Percentiles rank a stretch among this genome's conserved stretches.
Conservation (phyloP, 2,797 vertebrate species). For the Peromyscus attwateri region DNA sequence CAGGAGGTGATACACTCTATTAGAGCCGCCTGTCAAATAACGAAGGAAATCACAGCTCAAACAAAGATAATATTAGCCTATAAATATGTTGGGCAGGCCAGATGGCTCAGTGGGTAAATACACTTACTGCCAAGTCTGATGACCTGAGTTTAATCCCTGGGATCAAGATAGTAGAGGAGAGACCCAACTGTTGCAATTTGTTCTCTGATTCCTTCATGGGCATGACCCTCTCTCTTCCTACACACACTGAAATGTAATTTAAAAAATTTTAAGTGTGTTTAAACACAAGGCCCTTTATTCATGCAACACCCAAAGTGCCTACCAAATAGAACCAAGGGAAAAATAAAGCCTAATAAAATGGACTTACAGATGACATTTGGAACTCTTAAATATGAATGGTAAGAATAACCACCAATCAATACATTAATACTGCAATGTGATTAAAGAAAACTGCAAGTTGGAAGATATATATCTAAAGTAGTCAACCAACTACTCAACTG, state of each 20-base stretch:
- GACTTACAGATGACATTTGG: not conserved
- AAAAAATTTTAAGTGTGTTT: not conserved
- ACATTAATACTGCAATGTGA: not conserved
- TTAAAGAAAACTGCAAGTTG: not conserved
- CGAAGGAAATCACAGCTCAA: not conserved
- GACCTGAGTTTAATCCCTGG: not conserved
- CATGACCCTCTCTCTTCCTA: rapidly evolving
- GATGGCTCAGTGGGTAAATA: not conserved
- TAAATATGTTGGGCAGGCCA: not conserved
- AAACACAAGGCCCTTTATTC: not conserved
- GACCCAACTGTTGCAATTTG: not conserved
- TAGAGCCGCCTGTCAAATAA: not conserved
- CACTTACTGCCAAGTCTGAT: not conserved
- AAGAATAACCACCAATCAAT: constrained; percentile 34
- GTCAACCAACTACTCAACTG: not conserved
- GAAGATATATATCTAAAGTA: constrained; percentile 14
- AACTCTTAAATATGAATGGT: not conserved
- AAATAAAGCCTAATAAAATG: constrained; percentile 19
- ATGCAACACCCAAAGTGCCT: not conserved
- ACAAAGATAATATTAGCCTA: not conserved
- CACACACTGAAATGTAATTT: not conserved
- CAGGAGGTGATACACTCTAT: not conserved
- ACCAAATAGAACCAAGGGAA: not conserved
- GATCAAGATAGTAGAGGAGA: not conserved
- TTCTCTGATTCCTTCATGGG: not conserved